phyloP scores from a whole-genome alignment of 2,888 invertebrate genomes.

The Polyommatus iphigenia region DNA sequence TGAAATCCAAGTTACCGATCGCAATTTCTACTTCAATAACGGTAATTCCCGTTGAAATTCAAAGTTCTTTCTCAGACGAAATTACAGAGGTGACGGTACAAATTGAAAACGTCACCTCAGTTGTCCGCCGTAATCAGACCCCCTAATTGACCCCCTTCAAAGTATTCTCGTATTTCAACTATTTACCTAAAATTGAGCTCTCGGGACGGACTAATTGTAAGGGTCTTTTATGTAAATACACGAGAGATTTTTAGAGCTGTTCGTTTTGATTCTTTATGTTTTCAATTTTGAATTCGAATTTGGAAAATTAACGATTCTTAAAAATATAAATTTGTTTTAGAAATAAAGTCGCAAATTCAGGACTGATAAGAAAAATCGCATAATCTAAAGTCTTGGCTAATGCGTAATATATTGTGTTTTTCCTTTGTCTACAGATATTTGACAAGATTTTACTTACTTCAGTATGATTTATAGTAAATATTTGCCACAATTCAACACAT shows the following conservation, averaged over 20 bases:
- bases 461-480: not conserved
- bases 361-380: not conserved
- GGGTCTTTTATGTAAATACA: conserved; percentile 19
- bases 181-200: conserved; percentile 45
- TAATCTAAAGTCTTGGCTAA: too few relatives aligned
- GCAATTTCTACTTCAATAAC: conserved; percentile 21
- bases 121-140: conserved; percentile 42
- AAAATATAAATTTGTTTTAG: not conserved
- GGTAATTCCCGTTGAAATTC: conserved; percentile 24
- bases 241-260: not conserved
- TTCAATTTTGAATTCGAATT: not conserved
- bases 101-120: conserved; percentile 40
- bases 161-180: conserved; percentile 43
- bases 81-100: conserved; percentile 37
- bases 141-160: conserved; percentile 42
- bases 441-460: not conserved
- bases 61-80: conserved; percentile 26
- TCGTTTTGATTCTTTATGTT: not conserved
- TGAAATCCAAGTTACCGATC: not conserved
- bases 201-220: conserved; percentile 40
- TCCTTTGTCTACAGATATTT: not conserved
- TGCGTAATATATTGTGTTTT: not conserved
- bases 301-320: not conserved
- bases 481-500: not conserved
- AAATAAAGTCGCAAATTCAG: not conserved